phyloP scores from a whole-genome alignment of 2,797 vertebrate genomes.

The Danio kyathit region DNA sequence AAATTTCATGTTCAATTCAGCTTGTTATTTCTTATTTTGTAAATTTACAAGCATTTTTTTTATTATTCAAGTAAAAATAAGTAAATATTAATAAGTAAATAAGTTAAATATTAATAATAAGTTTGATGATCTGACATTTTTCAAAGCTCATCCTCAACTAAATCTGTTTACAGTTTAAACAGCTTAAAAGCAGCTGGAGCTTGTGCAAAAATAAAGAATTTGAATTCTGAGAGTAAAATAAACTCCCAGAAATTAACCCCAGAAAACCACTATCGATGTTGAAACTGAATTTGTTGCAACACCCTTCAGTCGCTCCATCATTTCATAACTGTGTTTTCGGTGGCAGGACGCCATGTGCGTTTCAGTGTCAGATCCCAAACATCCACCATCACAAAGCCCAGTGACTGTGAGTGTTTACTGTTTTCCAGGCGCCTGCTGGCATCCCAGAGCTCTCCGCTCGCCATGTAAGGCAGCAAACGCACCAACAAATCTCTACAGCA shows the following conservation, averaged over 20 bases:
- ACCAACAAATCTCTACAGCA: slow-evolving; percentile 18
- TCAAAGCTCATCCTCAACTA: not conserved
- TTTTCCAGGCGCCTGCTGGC: not conserved
- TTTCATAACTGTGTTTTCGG: not conserved
- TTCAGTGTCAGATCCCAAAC: not conserved
- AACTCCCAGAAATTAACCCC: not conserved
- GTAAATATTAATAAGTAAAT: too few relatives aligned
- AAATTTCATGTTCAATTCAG: too few relatives aligned
- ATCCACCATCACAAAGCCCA: slow-evolving; percentile 11
- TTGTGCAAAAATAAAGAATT: not conserved
- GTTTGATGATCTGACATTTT: too few relatives aligned
- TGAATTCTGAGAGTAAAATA: not conserved
- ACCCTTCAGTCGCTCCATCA: not conserved
- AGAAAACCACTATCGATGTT: not conserved
- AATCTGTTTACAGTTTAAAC: not conserved
- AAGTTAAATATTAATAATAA: too few relatives aligned
- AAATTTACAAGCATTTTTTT: not conserved
- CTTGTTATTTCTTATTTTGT: too few relatives aligned
- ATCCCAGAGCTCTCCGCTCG: slow-evolving; percentile 14
- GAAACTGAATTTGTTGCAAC: slow-evolving; percentile 4
- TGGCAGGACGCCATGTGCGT: slow-evolving; percentile 2
- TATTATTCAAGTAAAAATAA: not conserved
- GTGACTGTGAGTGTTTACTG: slow-evolving; percentile 19
- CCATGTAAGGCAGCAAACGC: slow-evolving; percentile 53
- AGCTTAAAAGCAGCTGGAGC: not conserved